These are phyloP conservation scores for Fundulus diaphanus DNA, from an alignment of 2,797 vertebrate genomes.

Conservation along the genomic window DNA sequence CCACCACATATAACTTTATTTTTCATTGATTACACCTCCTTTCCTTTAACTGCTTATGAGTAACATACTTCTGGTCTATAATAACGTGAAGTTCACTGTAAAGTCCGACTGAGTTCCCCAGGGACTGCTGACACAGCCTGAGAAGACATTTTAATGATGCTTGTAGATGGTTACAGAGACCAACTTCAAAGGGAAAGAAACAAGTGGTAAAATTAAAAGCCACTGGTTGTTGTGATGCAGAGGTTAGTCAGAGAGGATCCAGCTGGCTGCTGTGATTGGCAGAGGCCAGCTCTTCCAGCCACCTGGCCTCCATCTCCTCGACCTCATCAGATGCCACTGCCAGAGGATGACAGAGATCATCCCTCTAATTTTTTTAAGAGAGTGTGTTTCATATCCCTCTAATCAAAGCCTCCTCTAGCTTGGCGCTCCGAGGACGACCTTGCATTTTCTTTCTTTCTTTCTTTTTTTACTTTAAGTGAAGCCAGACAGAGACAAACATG, in stretches of 20 bases:
- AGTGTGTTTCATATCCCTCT: conserved; percentile 75
- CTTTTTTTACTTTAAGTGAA: conserved; percentile 56
- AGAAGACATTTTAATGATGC: conserved; percentile 51
- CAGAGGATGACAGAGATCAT: conserved; percentile 73
- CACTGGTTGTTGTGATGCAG: conserved; percentile 64
- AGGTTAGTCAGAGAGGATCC: conserved; percentile 76
- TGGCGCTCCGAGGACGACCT: conserved; percentile 72
- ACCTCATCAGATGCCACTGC: conserved; percentile 70
- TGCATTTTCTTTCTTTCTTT: conserved; percentile 49
- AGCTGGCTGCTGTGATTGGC: conserved; percentile 67
- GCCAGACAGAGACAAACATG: conserved; percentile 76
- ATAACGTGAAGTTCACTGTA: conserved; percentile 34
- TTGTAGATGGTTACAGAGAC: conserved; percentile 50
- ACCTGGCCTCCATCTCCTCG: conserved; percentile 76
- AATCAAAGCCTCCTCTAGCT: conserved; percentile 79
- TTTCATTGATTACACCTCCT: not conserved
- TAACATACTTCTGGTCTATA: conserved; percentile 27
- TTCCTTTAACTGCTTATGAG: not conserved
- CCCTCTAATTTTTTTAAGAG: conserved; percentile 57
- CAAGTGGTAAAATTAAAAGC: conserved; percentile 71
- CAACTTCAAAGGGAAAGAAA: conserved; percentile 66
- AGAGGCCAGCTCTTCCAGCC: conserved; percentile 52
- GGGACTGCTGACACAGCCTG: conserved; percentile 32
- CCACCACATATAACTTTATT: not conserved
- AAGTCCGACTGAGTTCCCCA: conserved; percentile 44